These are phyloP conservation scores for Cotesia glomerata DNA, from an alignment of 1,140 invertebrate species.

Conservation along the genomic window DNA sequence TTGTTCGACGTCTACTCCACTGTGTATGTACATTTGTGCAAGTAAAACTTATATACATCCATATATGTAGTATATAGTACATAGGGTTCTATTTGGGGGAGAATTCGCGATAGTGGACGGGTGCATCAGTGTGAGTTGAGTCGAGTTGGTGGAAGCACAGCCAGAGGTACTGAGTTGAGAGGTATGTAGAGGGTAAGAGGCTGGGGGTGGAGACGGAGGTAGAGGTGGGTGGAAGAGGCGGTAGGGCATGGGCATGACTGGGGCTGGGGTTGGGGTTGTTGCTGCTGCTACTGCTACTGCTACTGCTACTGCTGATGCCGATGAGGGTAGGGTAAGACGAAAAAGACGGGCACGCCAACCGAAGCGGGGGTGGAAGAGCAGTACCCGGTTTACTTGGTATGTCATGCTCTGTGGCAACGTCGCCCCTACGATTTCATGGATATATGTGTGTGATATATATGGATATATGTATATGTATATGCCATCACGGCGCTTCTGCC, in stretches of 20 bases:
- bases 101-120: constrained; percentile 26
- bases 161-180: not conserved
- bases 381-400: not conserved
- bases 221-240: not conserved
- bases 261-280: not conserved
- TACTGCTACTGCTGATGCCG: not conserved
- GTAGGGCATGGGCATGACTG: not conserved
- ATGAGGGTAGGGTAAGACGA: not conserved
- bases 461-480: too few species aligned
- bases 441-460: too few species aligned
- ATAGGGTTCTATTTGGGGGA: constrained; percentile 29
- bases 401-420: constrained; percentile 23
- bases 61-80: constrained; percentile 23
- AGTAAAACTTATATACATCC: constrained; percentile 5
- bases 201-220: not conserved
- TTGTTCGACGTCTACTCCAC: constrained; percentile 33
- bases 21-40: constrained; percentile 29
- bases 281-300: not conserved
- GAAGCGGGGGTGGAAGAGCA: constrained; percentile 7
- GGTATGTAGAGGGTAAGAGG: not conserved
- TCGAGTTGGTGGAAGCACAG: not conserved
- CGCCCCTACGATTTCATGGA: constrained; percentile 22
- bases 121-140: constrained; percentile 15
- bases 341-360: too few species aligned
- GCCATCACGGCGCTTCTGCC: constrained; percentile 51